phyloP scores from a whole-genome alignment of 64 coral and sea anemone species.

The Exaiptasia diaphana region DNA sequence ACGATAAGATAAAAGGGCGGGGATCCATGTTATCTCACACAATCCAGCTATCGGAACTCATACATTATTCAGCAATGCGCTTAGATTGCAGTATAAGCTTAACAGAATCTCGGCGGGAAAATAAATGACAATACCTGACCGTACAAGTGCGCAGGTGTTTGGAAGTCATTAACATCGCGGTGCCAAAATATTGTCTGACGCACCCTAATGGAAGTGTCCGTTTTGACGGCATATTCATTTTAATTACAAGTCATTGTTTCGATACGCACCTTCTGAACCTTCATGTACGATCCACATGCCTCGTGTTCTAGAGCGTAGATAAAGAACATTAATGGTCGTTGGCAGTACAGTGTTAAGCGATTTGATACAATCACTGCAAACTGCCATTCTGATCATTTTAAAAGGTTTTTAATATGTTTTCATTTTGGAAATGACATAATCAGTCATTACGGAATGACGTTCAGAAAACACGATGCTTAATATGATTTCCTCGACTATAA shows the following conservation, averaged over 20 bases:
- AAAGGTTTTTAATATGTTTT: not conserved
- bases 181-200: not conserved
- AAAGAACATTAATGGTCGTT: not conserved
- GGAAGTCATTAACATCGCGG: not conserved
- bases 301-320: not conserved
- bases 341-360: no score
- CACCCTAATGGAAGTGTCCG: not conserved
- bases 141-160: slow-evolving; percentile 12
- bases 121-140: no score
- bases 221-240: not conserved
- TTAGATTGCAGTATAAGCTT: no score
- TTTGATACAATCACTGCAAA: not conserved
- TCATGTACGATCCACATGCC: not conserved
- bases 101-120: no score
- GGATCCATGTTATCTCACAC: no score
- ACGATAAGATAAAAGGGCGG: no score
- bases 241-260: not conserved
- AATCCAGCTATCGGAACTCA: no score
- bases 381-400: not conserved
- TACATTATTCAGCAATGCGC: no score
- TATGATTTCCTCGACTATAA: no score
- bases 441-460: no score
- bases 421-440: not conserved
- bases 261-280: not conserved
- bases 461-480: no score